Conservation (phyloP, 2,113 vertebrate genomes). For the Zosterops lateralis region DNA sequence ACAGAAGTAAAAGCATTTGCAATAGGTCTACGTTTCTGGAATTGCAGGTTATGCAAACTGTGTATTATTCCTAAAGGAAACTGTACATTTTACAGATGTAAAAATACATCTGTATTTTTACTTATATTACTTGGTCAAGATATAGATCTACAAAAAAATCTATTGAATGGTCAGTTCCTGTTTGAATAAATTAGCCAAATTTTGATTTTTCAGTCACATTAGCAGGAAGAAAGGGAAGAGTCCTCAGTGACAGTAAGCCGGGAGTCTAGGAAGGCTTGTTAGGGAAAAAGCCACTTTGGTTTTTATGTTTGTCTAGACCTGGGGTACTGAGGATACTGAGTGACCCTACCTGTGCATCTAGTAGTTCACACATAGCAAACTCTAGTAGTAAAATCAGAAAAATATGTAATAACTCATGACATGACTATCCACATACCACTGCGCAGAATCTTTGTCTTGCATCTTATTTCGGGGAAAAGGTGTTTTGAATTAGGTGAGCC, state of each 20-base stretch:
- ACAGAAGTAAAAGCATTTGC: background rate
- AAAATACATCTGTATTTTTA: background rate
- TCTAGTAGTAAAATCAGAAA: background rate
- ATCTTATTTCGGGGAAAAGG: background rate
- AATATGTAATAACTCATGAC: background rate
- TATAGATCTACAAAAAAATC: background rate
- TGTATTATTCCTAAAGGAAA: background rate
- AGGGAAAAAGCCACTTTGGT: background rate
- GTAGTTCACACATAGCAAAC: background rate
- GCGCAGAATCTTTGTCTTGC: background rate
- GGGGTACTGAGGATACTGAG: background rate
- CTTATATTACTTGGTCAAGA: background rate
- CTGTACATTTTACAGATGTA: background rate
- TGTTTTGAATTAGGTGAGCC: constrained; percentile 18
- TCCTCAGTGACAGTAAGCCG: background rate
- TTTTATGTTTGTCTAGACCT: background rate
- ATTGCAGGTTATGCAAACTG: background rate
- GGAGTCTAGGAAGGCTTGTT: background rate
- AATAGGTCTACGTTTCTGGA: background rate
- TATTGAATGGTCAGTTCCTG: background rate
- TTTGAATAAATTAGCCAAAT: background rate
- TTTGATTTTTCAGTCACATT: background rate
- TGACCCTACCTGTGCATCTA: background rate
- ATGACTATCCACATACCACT: background rate
- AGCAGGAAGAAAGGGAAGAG: background rate